These are phyloP conservation scores for Gymnoscopelus braueri DNA, from an alignment of 2,797 vertebrate species.

Conservation along the genomic window DNA sequence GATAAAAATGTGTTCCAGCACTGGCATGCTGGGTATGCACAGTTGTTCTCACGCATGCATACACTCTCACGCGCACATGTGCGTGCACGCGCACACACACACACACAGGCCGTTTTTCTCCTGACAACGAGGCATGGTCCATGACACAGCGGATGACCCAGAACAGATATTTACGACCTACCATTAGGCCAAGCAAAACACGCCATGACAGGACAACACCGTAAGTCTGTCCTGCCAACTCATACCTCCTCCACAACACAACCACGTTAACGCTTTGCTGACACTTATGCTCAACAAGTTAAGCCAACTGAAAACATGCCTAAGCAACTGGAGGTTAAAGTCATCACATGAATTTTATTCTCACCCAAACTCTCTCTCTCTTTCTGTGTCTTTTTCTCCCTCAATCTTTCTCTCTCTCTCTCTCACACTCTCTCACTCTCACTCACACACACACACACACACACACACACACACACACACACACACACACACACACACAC, in stretches of 20 bases:
- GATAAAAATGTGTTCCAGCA: slow-evolving; percentile 32
- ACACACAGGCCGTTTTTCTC: slow-evolving; percentile 34
- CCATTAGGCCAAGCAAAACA: slow-evolving; percentile 57
- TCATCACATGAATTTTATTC: background rate
- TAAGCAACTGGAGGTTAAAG: background rate
- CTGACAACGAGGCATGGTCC: slow-evolving; percentile 17
- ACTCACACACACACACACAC: too few species aligned
- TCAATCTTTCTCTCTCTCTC: background rate
- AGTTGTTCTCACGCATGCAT: slow-evolving; percentile 50
- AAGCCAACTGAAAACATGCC: background rate
- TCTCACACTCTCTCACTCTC: slow-evolving; percentile 20
- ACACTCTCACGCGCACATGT: slow-evolving; percentile 18
- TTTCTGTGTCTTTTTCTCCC: slow-evolving; percentile 37
- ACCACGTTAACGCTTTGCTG: too few species aligned
- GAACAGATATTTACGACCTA: slow-evolving; percentile 55
- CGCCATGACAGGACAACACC: slow-evolving; percentile 19
- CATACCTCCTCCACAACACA: background rate
- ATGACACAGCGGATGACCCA: slow-evolving; percentile 42
- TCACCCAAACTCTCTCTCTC: background rate
- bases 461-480: too few species aligned
- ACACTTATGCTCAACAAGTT: too few species aligned
- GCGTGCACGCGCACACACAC: background rate
- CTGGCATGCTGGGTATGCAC: slow-evolving; percentile 67
- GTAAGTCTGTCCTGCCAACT: slow-evolving; percentile 7
- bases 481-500: background rate